Base-by-base conservation (phyloP, 2,888 invertebrate genomes). In the Nycteola revayana region DNA sequence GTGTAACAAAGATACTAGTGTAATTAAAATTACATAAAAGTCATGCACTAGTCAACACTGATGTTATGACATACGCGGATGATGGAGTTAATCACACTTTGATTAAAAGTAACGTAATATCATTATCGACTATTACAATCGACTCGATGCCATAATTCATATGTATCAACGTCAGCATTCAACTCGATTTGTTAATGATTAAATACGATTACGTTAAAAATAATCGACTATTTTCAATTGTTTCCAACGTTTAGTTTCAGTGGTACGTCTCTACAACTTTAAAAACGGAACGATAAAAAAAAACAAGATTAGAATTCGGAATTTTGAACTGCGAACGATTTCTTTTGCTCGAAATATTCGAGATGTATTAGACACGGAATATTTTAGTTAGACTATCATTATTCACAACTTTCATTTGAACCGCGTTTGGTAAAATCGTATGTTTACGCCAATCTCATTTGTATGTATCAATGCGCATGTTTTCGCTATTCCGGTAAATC, bases 61-160 rank as follows among this genome's bases (percentile, higher is more conserved):
- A 24, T 2, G 33, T 47, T 63, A 60, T 53, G 50, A 43, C 57
- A 62, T 30, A 62, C 40, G 36, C 56, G 60, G 58, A 55, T 39
- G 34, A 35, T 41, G 46, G 32, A 33, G 32, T 47, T 46, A 38
- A 46, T 44, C 36, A 9, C 25, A 11, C 10, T 10, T 39, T 37
- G 42, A 52, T 49, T 41, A 39, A 10, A 2, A 30, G 5, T n/a
- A 36, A 33, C 36, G 33, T 33, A 46, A 45, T 28, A 7, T 28
- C 25, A 32, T 44, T 24, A 44, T 36, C 36, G 20, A 22, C 3
- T 45, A 24, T 21, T 36, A 22, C 11, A 34, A 28, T 38, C 21
- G 21, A 21, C 14, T 42, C 3, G 18, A 39, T 44, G 9, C 17
- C 25, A 34, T 50, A 31, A 40, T 43, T 10, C 24, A 8, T 27